Percentiles rank a stretch among this genome's conserved stretches.
Conservation (phyloP, 2,113 vertebrate species). For the Stigmatopora argus region DNA sequence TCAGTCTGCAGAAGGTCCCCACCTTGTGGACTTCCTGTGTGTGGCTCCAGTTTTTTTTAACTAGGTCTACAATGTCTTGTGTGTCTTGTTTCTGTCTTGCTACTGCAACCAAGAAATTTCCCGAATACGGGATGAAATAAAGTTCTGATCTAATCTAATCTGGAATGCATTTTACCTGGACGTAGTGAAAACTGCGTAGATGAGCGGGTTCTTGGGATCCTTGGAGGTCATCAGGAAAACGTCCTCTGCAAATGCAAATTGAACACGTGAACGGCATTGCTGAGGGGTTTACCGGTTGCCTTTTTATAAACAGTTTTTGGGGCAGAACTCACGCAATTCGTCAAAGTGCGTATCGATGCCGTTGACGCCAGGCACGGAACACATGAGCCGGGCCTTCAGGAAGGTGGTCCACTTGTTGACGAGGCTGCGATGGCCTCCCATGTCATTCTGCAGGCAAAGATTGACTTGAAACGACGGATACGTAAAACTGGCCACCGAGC, state of each 20-base stretch:
- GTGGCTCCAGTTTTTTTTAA: too few relatives aligned
- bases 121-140: too few relatives aligned
- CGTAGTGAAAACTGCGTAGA: slow-evolving; percentile 95
- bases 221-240: slow-evolving; percentile 96
- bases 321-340: slow-evolving; percentile 81
- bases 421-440: slow-evolving; percentile 92
- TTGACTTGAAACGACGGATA: too few relatives aligned
- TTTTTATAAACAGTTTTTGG: not conserved
- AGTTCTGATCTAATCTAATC: too few relatives aligned
- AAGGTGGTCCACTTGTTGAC: slow-evolving; percentile 99
- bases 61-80: too few relatives aligned
- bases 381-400: slow-evolving; percentile 89
- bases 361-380: slow-evolving; percentile 89
- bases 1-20: too few relatives aligned
- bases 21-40: too few relatives aligned
- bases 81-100: too few relatives aligned
- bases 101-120: too few relatives aligned
- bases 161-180: slow-evolving; percentile 80
- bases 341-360: slow-evolving; percentile 97
- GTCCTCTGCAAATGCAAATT: slow-evolving; percentile 77
- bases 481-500: too few relatives aligned
- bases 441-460: slow-evolving; percentile 80
- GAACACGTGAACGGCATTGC: not conserved
- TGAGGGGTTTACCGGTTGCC: not conserved
- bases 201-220: slow-evolving; percentile 93